Evolutionary conservation across 2,888 invertebrate species (phyloP), one percentile per base, ranked within the genome.

Genomic region (Noctua janthina): DNA sequence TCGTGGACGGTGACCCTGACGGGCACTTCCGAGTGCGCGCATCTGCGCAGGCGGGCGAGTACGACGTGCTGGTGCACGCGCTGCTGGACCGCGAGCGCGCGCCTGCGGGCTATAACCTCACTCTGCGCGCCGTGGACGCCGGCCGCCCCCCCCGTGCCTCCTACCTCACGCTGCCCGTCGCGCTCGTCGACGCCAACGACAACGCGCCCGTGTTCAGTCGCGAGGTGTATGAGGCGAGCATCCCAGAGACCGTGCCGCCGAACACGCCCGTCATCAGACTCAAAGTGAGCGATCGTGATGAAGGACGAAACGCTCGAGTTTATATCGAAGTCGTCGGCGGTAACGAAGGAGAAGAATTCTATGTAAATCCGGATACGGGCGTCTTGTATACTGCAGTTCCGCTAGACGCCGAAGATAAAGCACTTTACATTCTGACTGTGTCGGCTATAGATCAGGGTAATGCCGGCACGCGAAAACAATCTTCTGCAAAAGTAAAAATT

Each of bases 301-400:
- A 98, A 88, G 99, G 99, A 0, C 98, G 97, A 92, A 99, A 99
- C 93, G 98, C 99, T 11, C 97, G 98, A 91, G 98, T 99, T 1
- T 98, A 98, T 91, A 98, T 99, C 84, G 98, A 98, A 95, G 99
- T 99, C 76, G 99, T 99, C 5, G 99, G 99, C 5, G 99, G 99
- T 8, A 99, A 99, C 94, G 98, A 99, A 93, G 98, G 98, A 11
- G 98, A 98, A 1, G 98, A 99, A 92, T 99, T 99, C 94, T 97
- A 97, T 87, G 98, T 99, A 17, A 99, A 99, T 94, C 98, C 98
- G 0, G 98, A 98, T 88, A 98, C 99, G 0, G 99, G 99, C 3
- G 98, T 99, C 97, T 95, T 99, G 2, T 99, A 98, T 93, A 99
- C 99, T 0, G 98, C 98, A 23, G 98, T 98, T 56, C 94, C 96